Base-by-base conservation (phyloP, 2,113 vertebrate species). In the Miniopterus natalensis region DNA sequence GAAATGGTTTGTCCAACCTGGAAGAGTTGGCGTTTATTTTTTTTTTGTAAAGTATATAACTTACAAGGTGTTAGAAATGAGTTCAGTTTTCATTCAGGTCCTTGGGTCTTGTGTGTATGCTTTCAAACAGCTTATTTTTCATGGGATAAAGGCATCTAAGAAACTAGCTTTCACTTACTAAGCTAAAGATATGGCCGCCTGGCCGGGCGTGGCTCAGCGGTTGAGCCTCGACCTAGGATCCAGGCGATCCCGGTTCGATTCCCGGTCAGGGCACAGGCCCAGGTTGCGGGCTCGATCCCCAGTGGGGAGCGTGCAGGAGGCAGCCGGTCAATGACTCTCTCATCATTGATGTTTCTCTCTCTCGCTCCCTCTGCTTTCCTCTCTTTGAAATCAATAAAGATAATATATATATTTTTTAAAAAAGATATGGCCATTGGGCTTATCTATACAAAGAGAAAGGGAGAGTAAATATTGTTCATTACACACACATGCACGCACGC, bases 131-230 rank as follows among this genome's bases (percentile, higher is more conserved):
- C 51, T 73, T 66, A 42, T 89, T 90, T 90, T 85, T 74, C 80
- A 53, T 65, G 75, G 59, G 63, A 63, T 85, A 78, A 97, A 92
- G 49, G 55, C 61, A 93, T 87, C 23, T 31, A 63, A 84, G 47
- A 89, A 77, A 57, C 9, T 70, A 80, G 65, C 1, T 63, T 45
- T 84, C 15, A 57, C 36, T 88, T 31, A 57, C 17, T 71, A 66
- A 83, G 42, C 75, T 29, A 83, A 93, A 27, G n/a, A 49, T 68
- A 57, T 0, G 27, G 31, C 20, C 81, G 36, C 36, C 36, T 36
- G 36, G 36, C 36, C 36, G 36, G 36, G 36, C 36, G 36, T 36
- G 36, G 36, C 36, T 36, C 36, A 36, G 36, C 36, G 36, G 36
- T 36, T 36, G 36, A 36, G 36, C 36, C 2, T 36, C 2, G 36